Evolutionary conservation across 2,113 vertebrate species (phyloP).

Genomic region (Athene noctua): DNA sequence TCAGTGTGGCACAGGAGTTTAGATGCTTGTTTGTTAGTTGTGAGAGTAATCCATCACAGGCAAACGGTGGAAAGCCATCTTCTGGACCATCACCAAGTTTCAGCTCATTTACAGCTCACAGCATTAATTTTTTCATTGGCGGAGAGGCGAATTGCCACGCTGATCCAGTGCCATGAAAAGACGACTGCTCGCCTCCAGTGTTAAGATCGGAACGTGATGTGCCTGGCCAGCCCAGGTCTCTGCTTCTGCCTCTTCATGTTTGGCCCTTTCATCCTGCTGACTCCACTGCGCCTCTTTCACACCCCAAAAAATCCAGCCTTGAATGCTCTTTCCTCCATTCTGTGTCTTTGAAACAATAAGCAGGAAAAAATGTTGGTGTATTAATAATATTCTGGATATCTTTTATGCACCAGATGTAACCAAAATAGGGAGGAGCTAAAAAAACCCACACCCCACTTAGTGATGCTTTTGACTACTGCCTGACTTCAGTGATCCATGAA

Average conservation of each 20-base stretch:
- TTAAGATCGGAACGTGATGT: accelerated
- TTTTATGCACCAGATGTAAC: neutral
- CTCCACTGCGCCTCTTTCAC: neutral
- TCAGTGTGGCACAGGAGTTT: constrained; percentile 59
- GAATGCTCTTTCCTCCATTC: accelerated
- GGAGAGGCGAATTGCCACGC: neutral
- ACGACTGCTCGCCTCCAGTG: neutral
- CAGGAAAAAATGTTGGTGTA: accelerated
- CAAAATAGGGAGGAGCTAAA: neutral
- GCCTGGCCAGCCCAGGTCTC: neutral
- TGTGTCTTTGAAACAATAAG: accelerated
- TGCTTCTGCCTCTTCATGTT: neutral
- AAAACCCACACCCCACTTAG: accelerated
- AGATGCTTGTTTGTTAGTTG: neutral
- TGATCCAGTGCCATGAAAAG: neutral
- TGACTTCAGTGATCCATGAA: accelerated
- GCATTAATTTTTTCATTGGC: accelerated
- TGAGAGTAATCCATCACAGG: neutral
- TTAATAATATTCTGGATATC: neutral
- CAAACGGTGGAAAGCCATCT: constrained; percentile 56
- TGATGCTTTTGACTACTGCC: neutral
- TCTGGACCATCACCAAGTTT: constrained; percentile 34
- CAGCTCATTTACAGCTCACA: constrained; percentile 35
- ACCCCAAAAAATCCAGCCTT: neutral
- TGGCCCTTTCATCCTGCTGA: accelerated